Base-by-base conservation (phyloP, 2,113 vertebrate genomes). In the Pontoporia blainvillei region DNA sequence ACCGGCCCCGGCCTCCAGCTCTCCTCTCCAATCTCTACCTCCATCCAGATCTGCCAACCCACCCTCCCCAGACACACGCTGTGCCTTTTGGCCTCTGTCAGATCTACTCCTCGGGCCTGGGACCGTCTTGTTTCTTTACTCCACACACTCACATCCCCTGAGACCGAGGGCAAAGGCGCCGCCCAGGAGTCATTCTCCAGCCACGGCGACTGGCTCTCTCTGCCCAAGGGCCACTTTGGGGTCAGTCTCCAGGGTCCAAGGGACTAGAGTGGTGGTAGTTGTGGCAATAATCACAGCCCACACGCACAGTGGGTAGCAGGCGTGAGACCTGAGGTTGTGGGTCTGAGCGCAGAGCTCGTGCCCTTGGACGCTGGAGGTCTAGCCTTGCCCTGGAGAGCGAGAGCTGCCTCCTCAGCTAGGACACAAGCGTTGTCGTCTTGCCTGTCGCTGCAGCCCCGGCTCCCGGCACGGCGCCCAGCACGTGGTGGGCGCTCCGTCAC, bases 261-360 rank as follows among this genome's bases (percentile, higher is more conserved):
- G 23, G 25, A 34, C 31, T 13, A 13, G 66, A 29, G 49, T 69
- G 71, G 91, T 75, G 75, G 21, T 21, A 3, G 17, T n/a, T 88
- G 46, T 31, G n/a, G 46, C 23, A 7, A 13, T 18, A 17, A 17
- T 25, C 8, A 34, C 3, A 72, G 71, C 21, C 75, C 41, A 1
- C 8, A 23, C 5, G 3, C 1, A 3, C 39, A n/a, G 21, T 0
- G 2, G 25, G 21, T 18, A 34, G 75, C 57, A 61, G 69, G 6
- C 1, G 0, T 61, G 69, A 69, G 29, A 9, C 44, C 31, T 39
- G 49, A 73, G 12, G 4, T 54, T 6, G 1, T 1, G 36, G 17
- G 10, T 88, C 83, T 46, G 64, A 72, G 23, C 5, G 25, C 1
- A 39, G 36, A 25, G 34, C 36, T 25, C 8, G 20, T 34, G 69